Base-by-base conservation (phyloP, 2,113 vertebrate species). In the Geococcyx californianus region DNA sequence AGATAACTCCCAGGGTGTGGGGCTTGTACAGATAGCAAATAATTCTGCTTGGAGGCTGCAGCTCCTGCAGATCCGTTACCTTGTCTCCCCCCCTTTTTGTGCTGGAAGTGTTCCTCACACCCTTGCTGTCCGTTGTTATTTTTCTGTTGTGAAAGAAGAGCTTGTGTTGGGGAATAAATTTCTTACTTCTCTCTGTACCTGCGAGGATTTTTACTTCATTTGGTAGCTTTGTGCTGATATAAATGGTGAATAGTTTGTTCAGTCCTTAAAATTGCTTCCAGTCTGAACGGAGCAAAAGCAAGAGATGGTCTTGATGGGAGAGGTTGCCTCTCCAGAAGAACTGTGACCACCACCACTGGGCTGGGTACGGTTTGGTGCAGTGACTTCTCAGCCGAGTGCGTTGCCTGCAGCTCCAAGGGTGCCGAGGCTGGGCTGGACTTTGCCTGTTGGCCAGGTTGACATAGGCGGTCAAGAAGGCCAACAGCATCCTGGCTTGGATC, bases 341-440 rank as follows among this genome's bases (percentile, higher is more conserved):
- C 1, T 1, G 1, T 0, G 2, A 16, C 47, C n/a, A 38, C 44
- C 44, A 44, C 44, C 13, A 16, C 44, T 44, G 10, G 49, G 9
- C 68, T 25, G 66, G 38, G 23, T 6, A 1, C 10, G 31, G 62
- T 79, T 25, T 59, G 60, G 66, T 26, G 38, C 31, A 21, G 47
- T 6, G 23, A 8, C 26, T 58, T 19, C 4, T 0, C 36, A 66
- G 33, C 3, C 3, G 21, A 7, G 11, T 1, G 2, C 8, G 16
- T 47, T 59, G n/a, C 74, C 74, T 28, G 77, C 44, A 73, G 49
- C 31, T 0, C 68, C 5, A 25, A 64, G 45, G 54, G 4, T 70
- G 62, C 73, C 54, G 82, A 52, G 49, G 31, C 15, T 33, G 77
- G 62, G 10, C 1, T 38, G 67, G 34, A 13, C 51, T 33, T 73